Base-by-base conservation (phyloP, 2,797 vertebrate species). In the Cetoscarus ocellatus region DNA sequence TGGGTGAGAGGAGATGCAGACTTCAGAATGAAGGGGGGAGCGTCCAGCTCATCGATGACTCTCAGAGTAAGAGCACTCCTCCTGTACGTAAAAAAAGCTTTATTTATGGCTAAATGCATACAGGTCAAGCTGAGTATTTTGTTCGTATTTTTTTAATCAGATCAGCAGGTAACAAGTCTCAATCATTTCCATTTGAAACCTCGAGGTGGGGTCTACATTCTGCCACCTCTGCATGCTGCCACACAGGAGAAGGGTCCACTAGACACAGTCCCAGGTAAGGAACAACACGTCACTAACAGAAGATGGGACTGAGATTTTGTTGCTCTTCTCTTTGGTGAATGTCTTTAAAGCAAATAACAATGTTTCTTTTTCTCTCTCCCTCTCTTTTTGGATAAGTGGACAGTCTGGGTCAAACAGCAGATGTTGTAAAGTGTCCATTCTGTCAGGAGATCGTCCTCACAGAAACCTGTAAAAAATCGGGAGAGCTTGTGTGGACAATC, bases 371-470 rank as follows among this genome's bases (percentile, higher is more conserved):
- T 19, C 1, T 60, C 40, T 60, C 6, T 43, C 10, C 56, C 35
- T 77, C 38, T 66, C 27, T 4, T 27, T 3, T 0, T 64, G 48
- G 48, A 19, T 1, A 44, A 75, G 82, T 51, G 27, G 61, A 84
- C 0, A 8, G 50, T 1, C 61, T 94, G 43, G 10, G 54, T 1
- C 2, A 0, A 1, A 38, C 0, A 0, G 43, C 88, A 1, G 76
- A 53, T 0, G 0, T 27, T 50, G 84, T 83, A 7, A 36, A 3
- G 43, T 94, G 94, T 77, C 93, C 92, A 0, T 68, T 27, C 64
- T 94, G 93, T 48, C 10, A 78, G 0, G 65, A 83, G 27, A 8
- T 79, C 4, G 17, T 93, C 36, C 9, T 59, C 58, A 94, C 92
- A 6, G 63, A 89, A 27, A 88, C 77, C 35, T 0, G 0, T 8